A percentile compares a stretch with the other conserved stretches of the same genome.
phyloP scores from a whole-genome alignment of 2,888 invertebrate species.

The Cepaea hortensis region DNA sequence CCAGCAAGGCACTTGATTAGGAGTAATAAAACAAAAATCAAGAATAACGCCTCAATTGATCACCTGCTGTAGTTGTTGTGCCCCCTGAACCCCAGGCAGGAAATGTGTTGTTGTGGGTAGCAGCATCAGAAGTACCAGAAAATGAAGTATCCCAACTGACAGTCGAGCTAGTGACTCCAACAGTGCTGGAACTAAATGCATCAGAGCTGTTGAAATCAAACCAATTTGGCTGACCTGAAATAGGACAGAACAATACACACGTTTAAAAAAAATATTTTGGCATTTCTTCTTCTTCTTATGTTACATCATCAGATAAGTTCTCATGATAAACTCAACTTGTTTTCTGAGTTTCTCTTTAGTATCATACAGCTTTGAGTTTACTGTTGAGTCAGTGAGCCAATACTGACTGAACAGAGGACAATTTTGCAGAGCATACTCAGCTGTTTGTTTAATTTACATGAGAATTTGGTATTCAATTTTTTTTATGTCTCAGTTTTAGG shows the following conservation, averaged over 20 bases:
- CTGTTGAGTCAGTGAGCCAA: neutral
- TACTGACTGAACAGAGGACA: too few species aligned
- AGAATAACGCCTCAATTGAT: neutral
- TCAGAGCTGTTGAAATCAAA: conserved; percentile 54
- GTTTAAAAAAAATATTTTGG: neutral
- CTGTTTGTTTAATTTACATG: too few species aligned
- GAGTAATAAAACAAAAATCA: neutral
- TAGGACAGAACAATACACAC: neutral
- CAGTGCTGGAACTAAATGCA: conserved; percentile 28
- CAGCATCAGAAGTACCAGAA: conserved; percentile 27
- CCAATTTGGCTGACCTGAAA: conserved; percentile 53
- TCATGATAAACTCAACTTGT: too few species aligned
- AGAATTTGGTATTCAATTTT: too few species aligned
- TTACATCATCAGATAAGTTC: too few species aligned
- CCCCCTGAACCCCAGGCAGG: conserved; percentile 16
- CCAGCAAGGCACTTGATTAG: too few species aligned
- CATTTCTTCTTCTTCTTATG: neutral
- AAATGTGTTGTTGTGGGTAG: neutral
- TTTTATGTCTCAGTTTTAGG: too few species aligned
- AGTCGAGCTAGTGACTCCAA: conserved; percentile 16
- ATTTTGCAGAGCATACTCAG: too few species aligned
- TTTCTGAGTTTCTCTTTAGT: too few species aligned
- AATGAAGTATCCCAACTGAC: conserved; percentile 56
- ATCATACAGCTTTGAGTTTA: too few species aligned
- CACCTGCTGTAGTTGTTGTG: conserved; percentile 20